A percentile compares a stretch with the other conserved stretches of the same genome.
Evolutionary conservation across 2,113 vertebrate species (phyloP).

Genomic region (Austrofundulus limnaeus): DNA sequence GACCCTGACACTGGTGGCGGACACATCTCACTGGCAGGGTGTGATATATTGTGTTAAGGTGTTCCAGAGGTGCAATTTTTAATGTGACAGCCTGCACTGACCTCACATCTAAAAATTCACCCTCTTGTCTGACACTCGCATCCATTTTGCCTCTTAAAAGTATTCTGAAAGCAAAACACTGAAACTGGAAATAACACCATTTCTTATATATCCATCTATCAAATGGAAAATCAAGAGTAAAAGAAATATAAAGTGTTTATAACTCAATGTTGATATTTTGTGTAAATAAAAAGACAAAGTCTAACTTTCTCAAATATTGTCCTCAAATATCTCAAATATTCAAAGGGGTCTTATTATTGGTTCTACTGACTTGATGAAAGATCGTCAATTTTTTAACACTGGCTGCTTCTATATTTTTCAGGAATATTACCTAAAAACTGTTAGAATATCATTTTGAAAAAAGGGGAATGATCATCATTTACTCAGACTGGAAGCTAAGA

Average conservation of each 20-base stretch:
- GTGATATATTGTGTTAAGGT: constrained; percentile 67
- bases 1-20: constrained; percentile 69
- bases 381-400: no score
- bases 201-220: background rate
- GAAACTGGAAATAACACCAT: background rate
- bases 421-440: no score
- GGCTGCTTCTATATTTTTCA: no score
- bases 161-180: constrained; percentile 47
- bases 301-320: no score
- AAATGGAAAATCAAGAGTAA: background rate
- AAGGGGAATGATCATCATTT: no score
- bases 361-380: no score
- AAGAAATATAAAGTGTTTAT: background rate
- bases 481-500: no score
- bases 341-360: no score
- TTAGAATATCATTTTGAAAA: no score
- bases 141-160: constrained; percentile 50
- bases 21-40: constrained; percentile 56
- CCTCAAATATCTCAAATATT: no score
- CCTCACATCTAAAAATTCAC: constrained; percentile 54
- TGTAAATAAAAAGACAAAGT: no score
- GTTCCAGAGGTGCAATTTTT: constrained; percentile 66
- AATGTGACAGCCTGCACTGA: constrained; percentile 64
- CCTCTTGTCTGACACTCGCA: constrained; percentile 23
- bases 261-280: no score